These are phyloP conservation scores for Falcunculus frontatus DNA, from an alignment of 2,113 vertebrate genomes.

Conservation along the genomic window DNA sequence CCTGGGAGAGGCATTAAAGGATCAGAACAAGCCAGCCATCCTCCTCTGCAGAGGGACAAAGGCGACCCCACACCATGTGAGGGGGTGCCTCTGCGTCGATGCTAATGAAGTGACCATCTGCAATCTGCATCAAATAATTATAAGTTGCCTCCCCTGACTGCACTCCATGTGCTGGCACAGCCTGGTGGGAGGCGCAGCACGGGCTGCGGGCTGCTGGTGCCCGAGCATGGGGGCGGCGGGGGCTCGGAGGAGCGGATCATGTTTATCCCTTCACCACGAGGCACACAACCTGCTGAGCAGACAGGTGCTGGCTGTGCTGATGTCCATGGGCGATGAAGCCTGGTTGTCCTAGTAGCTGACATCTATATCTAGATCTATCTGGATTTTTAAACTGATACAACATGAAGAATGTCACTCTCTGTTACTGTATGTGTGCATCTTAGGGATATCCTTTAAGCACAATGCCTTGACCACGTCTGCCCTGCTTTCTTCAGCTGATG, in stretches of 20 bases:
- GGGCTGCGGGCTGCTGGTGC: conserved; percentile 4
- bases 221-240: neutral
- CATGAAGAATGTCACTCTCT: conserved; percentile 78
- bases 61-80: neutral
- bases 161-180: conserved; percentile 69
- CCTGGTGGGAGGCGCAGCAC: conserved; percentile 55
- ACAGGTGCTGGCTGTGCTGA: conserved; percentile 77
- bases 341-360: conserved; percentile 74
- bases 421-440: conserved; percentile 59
- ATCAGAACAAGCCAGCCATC: neutral
- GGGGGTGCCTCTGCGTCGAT: neutral
- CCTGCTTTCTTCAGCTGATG: conserved; percentile 37
- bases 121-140: conserved; percentile 67
- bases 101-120: conserved; percentile 73
- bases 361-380: conserved; percentile 78
- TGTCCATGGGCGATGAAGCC: conserved; percentile 74
- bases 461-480: conserved; percentile 51
- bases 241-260: conserved; percentile 16
- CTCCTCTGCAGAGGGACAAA: neutral
- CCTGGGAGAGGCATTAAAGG: neutral
- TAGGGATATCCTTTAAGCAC: conserved; percentile 60
- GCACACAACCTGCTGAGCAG: conserved; percentile 77
- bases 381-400: conserved; percentile 72
- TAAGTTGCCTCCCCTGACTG: conserved; percentile 67
- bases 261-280: conserved; percentile 63